These are phyloP conservation scores for Tridacna gigas DNA, from an alignment of 2,888 invertebrate genomes.

Conservation along the genomic window DNA sequence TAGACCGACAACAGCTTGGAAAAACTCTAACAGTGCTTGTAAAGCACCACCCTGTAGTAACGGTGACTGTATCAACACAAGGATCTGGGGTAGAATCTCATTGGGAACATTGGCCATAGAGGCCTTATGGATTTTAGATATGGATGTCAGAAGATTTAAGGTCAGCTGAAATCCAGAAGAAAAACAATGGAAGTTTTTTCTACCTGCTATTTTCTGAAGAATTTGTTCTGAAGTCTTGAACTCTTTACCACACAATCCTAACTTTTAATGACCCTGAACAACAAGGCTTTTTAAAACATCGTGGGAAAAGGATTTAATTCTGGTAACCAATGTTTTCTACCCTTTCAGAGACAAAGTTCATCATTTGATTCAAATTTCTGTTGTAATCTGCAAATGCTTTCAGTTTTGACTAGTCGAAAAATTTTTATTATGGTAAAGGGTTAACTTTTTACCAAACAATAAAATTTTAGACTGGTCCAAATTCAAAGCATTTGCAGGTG, in stretches of 20 bases:
- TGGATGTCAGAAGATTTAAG: conserved; percentile 83
- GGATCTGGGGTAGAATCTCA: conserved; percentile 87
- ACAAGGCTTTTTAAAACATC: too few species aligned
- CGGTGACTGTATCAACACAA: conserved; percentile 95
- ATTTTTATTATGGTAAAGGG: too few species aligned
- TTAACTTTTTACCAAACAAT: too few species aligned
- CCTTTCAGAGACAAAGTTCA: too few species aligned
- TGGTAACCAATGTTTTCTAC: neutral
- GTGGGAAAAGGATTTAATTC: neutral
- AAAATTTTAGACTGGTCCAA: too few species aligned
- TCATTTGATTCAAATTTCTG: too few species aligned
- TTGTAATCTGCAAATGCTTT: too few species aligned
- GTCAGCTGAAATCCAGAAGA: conserved; percentile 77
- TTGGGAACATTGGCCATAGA: conserved; percentile 78
- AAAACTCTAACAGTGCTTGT: conserved; percentile 95
- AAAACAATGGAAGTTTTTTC: too few species aligned
- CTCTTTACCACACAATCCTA: neutral
- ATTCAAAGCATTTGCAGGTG: too few species aligned
- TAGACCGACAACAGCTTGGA: conserved; percentile 94
- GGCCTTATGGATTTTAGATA: conserved; percentile 80
- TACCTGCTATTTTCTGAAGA: neutral
- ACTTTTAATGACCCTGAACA: neutral
- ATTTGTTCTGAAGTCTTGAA: neutral
- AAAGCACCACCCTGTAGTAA: conserved; percentile 96
- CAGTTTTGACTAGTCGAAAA: too few species aligned